Evolutionary conservation across 2,113 vertebrate genomes (phyloP), one percentile per base, ranked within the genome.

Genomic region (Marmota monax): DNA sequence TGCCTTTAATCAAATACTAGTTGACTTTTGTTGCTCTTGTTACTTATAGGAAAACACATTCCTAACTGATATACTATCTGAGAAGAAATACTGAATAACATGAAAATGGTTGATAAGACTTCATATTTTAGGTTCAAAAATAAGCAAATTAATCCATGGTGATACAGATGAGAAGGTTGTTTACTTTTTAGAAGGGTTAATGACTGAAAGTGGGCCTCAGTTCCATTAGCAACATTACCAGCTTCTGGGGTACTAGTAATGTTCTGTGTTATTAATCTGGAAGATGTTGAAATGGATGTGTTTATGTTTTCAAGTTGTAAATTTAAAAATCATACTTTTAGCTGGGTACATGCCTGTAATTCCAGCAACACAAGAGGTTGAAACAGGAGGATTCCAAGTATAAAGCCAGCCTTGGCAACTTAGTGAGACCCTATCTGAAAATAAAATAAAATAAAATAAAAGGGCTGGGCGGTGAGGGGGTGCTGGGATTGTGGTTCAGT

Each of bases 51-150:
- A 83, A 85, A 92, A 83, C 13, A 83, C 8, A 67, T 16, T 85
- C 14, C 18, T 92, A 77, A 77, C 8, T 89, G 23, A 88, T 72
- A 92, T 0, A 72, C 17, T 85, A 92, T 48, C 23, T 91, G 4
- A 63, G 25, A 13, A 88, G 53, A 84, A 89, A 27, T 53, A 58
- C 78, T 69, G 88, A 95, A 69, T 84, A 65, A 73, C 18, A 76
- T 42, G 56, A 94, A 92, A 87, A 89, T 77, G 34, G 39, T 4
- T 88, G 72, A 48, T 45, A 82, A 20, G 18, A 87, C 37, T 95
- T 83, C 27, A 92, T 48, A 63, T 69, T 29, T 94, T 84, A 85
- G 94, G 63, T 77, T 94, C 61, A 86, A 92, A 97, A 91, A 58
- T 51, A 92, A 91, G 16, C 25, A 80, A 94, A 94, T 6, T 34